Conservation (phyloP, 2,113 vertebrate genomes). For the Sturnus vulgaris region DNA sequence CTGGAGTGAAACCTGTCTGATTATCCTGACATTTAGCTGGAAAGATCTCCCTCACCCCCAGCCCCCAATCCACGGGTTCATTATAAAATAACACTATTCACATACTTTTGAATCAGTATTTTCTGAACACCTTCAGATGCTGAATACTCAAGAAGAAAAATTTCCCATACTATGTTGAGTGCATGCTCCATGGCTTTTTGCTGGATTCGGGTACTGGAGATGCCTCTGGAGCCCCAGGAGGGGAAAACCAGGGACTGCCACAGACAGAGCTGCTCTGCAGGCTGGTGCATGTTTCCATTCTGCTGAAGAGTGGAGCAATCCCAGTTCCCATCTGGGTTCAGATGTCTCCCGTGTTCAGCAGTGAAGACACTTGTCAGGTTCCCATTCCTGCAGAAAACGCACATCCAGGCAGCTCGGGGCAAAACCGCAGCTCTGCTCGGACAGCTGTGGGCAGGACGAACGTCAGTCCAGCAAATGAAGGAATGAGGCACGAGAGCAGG, state of each 20-base stretch:
- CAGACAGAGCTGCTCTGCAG: neutral
- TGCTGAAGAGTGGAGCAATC: neutral
- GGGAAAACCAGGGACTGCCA: neutral
- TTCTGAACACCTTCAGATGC: slow-evolving; percentile 70
- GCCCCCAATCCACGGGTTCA: slow-evolving; percentile 5
- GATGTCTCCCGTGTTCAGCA: neutral
- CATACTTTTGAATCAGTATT: slow-evolving; percentile 65
- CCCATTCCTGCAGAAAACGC: neutral
- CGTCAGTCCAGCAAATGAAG: slow-evolving; percentile 28
- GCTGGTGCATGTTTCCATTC: neutral
- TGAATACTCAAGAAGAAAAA: slow-evolving; percentile 68
- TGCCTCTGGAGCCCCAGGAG: neutral
- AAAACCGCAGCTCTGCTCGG: neutral
- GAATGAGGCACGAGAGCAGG: slow-evolving; percentile 49
- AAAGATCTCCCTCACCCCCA: neutral
- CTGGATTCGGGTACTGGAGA: neutral
- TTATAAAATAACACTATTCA: slow-evolving; percentile 66
- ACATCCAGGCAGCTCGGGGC: neutral
- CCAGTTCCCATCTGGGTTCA: neutral
- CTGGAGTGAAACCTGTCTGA: neutral
- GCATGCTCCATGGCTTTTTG: slow-evolving; percentile 47
- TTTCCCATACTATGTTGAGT: slow-evolving; percentile 13
- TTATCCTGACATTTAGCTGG: slow-evolving; percentile 27
- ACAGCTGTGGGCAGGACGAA: neutral
- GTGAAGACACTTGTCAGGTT: neutral